Base-by-base conservation (phyloP, 2,113 vertebrate species). In the Seriola quinqueradiata region DNA sequence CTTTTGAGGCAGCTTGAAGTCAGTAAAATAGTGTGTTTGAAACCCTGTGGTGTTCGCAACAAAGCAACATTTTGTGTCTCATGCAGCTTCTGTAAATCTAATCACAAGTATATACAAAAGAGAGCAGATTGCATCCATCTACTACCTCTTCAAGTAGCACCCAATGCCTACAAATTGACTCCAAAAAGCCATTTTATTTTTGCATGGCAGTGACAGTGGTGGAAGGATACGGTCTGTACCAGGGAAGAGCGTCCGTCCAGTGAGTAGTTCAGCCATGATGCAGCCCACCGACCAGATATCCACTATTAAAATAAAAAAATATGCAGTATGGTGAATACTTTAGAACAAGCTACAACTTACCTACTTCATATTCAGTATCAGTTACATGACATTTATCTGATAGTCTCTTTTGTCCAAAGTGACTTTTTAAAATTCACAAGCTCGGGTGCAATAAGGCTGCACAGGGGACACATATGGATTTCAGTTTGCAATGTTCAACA, bases 221-320 rank as follows among this genome's bases (percentile, higher is more conserved):
- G 81, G 17, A 99, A 99, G 98, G 98, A 99, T 99, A 99, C 98
- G 98, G 95, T 99, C 98, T 69, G 98, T 98, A 88, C 98, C 98
- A 46, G 98, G 98, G 89, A 99, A 99, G 90, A 99, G 94, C 0
- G 98, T 98, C 92, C 97, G 96, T 96, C 98, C 98, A 72, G 98
- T 99, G 82, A 99, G 96, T 42, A 99, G 96, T 74, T 99, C 98
- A 11, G 98, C 98, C 98, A 99, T 99, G 94, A 99, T 99, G 96
- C 98, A 99, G 77, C 98, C 98, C 92, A 99, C 98, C 63, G 98
- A 99, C 98, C 98, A 99, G 94, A 99, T 99, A 94, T 99, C 98
- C 94, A 99, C 98, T 99, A 77, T 87, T 87, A 93, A 88, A 88
- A 85, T 57, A 79, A 13, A n/a, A 81, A 46, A 48, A 36, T 67